A percentile compares a stretch with the other conserved stretches of the same genome.
These are phyloP conservation scores for Halesus radiatus DNA, from an alignment of 1,140 invertebrate genomes.

Conservation along the genomic window DNA sequence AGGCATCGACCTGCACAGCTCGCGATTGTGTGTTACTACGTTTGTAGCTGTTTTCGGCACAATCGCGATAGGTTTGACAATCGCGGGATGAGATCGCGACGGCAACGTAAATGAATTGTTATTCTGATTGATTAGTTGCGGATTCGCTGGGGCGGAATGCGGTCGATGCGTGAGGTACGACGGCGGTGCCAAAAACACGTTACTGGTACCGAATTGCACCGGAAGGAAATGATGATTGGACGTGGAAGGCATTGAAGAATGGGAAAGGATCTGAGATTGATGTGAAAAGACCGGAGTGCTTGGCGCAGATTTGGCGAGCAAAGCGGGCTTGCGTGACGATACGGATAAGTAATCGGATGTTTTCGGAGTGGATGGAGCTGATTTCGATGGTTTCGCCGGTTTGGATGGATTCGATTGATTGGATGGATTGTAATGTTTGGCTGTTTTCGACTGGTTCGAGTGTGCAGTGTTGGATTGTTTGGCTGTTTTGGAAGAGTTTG, in stretches of 20 bases:
- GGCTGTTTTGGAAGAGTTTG: neutral
- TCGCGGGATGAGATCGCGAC: neutral
- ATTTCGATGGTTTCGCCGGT: neutral
- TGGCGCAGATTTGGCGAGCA: neutral
- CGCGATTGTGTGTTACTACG: neutral
- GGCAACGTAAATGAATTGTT: neutral
- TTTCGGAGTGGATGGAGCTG: constrained; percentile 10
- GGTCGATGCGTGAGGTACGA: neutral
- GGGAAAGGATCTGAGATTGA: neutral
- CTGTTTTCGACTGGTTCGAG: neutral
- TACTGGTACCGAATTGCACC: neutral
- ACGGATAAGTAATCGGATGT: neutral
- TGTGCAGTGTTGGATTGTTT: neutral
- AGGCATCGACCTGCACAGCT: neutral
- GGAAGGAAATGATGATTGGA: neutral
- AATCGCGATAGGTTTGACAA: constrained; percentile 7
- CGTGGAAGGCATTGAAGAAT: neutral
- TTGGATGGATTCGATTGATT: neutral
- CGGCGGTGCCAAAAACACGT: neutral
- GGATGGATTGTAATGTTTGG: neutral
- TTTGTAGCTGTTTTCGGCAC: neutral
- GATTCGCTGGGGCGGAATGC: constrained; percentile 12
- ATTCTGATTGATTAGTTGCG: neutral
- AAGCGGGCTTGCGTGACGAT: neutral
- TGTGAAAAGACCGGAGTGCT: neutral